Base-by-base conservation (phyloP, 1,140 invertebrate species). In the Drosophila lowei region DNA sequence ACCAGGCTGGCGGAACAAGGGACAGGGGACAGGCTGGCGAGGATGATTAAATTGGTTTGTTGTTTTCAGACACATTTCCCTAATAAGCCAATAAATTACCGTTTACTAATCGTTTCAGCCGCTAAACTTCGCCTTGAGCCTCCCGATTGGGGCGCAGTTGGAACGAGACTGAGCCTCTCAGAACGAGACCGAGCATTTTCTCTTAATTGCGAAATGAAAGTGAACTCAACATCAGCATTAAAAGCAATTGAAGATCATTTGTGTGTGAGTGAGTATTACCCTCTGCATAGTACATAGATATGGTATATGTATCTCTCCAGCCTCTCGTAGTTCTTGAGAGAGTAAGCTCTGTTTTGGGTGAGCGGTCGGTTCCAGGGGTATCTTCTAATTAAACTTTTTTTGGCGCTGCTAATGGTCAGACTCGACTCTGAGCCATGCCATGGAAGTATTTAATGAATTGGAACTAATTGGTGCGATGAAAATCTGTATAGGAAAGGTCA, bases 1-100 rank as follows among this genome's bases (percentile, higher is more conserved):
- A 16, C 42, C 42, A 57, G 62, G 41, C 23, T 38, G 25, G 18
- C 0, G 1, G 1, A 18, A 18, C 18, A 18, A 2, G 18, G 18
- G 18, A 18, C 0, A 2, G 18, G 18, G 18, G 18, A 18, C n/a
- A 47, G 48, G 30, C 34, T 61, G 44, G 38, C 16, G 21, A 53
- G 68, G 56, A 23, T 34, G 25, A 48, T 48, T 18, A 46, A 49
- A 54, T 59, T 66, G n/a, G 28, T 49, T 70, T 66, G 3, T 38
- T 13, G 0, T 38, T 34, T 11, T 38, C 11, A 13, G 34, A 38
- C 34, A 57, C 38, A 61, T 48, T 21, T 54, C 21, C 48, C 53
- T 74, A 74, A 74, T 74, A 65, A 52, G 68, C 47, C 73, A 81
- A 74, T 85, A 75, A 77, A 85, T 85, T 88, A 85, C 83, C 72